These are phyloP conservation scores for Apeltes quadracus DNA, from an alignment of 2,113 vertebrate species.

Conservation along the genomic window DNA sequence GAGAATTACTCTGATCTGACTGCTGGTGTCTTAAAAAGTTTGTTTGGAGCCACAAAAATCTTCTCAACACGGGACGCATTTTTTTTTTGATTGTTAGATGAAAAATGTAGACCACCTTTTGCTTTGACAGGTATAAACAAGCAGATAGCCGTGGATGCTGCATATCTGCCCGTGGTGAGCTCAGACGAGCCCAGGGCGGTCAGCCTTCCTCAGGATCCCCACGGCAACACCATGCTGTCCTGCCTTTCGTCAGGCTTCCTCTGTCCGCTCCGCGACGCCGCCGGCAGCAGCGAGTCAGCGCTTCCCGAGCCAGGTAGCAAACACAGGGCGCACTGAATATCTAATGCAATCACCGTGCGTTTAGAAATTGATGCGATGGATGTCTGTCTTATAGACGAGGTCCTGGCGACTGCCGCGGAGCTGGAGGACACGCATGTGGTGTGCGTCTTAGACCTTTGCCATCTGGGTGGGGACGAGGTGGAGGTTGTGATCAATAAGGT, in stretches of 20 bases:
- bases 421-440: conserved; percentile 82
- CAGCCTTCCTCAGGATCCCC: conserved; percentile 56
- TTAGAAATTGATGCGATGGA: not conserved
- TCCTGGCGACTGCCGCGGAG: conserved; percentile 64
- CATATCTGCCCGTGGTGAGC: conserved; percentile 81
- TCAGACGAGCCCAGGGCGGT: conserved; percentile 78
- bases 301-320: conserved; percentile 78
- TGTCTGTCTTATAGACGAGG: conserved; percentile 57
- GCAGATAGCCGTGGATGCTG: conserved; percentile 84
- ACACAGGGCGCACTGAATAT: not conserved
- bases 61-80: not conserved
- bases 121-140: conserved; percentile 86
- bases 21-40: not conserved
- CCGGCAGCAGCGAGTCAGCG: not conserved
- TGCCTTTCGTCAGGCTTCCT: conserved; percentile 75
- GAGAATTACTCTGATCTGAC: not conserved
- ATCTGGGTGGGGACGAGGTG: conserved; percentile 83
- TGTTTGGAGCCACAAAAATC: not conserved
- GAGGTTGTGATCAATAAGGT: conserved; percentile 88
- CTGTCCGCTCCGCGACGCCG: conserved; percentile 50
- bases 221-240: conserved; percentile 78
- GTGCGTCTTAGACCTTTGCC: conserved; percentile 87
- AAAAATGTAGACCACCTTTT: not conserved
- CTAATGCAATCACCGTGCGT: not conserved
- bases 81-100: not conserved